Conservation (phyloP, 2,888 invertebrate species). For the Theristus sp. region DNA sequence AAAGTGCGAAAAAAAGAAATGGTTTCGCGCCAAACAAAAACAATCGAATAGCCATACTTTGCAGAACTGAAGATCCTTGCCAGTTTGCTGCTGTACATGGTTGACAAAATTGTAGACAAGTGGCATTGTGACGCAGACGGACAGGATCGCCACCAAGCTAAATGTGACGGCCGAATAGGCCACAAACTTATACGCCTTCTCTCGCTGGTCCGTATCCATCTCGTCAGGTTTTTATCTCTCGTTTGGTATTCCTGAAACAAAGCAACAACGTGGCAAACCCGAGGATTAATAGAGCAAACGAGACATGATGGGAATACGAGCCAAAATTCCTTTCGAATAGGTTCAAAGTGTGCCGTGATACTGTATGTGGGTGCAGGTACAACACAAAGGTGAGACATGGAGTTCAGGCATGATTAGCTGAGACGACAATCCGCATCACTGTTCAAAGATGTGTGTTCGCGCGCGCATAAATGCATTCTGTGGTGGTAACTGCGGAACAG, state of each 20-base stretch:
- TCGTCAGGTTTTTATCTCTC: background rate
- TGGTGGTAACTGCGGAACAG: too few species aligned
- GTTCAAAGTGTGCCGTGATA: too few species aligned
- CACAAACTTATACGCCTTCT: conserved; percentile 27
- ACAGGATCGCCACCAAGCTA: conserved; percentile 23
- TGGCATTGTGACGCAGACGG: conserved; percentile 27
- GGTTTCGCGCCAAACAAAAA: too few species aligned
- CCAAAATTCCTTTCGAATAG: too few species aligned
- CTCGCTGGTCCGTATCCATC: conserved; percentile 14
- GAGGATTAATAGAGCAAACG: background rate
- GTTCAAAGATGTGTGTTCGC: background rate
- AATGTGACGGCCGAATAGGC: conserved; percentile 27
- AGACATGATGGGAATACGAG: too few species aligned
- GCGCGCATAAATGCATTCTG: background rate
- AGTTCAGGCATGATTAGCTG: too few species aligned
- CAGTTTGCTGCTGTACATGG: conserved; percentile 25
- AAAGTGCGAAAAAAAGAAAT: too few species aligned
- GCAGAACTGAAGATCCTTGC: conserved; percentile 23
- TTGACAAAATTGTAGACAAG: conserved; percentile 28
- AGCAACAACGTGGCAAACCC: background rate
- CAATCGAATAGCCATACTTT: too few species aligned
- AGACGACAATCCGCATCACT: background rate
- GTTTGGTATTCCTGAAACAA: background rate
- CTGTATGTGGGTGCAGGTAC: too few species aligned
- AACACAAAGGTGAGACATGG: too few species aligned